These are phyloP conservation scores for Drosophila punjabiensis DNA, from an alignment of 1,140 invertebrate genomes.

Conservation along the genomic window DNA sequence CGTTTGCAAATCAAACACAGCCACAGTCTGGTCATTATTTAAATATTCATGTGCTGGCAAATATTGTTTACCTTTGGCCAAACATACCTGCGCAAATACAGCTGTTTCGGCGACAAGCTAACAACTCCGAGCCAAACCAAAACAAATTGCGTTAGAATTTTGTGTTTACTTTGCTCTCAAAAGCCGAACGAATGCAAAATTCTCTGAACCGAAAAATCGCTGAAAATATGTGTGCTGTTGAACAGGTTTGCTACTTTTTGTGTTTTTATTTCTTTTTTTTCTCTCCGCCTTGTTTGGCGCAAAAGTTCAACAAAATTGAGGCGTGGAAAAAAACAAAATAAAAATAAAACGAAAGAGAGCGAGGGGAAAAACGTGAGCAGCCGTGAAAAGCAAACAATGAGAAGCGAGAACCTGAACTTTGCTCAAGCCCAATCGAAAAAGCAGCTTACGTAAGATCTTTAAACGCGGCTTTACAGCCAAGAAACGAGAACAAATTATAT, in stretches of 20 bases:
- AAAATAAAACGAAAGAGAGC: slow-evolving; percentile 27
- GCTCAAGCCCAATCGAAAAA: slow-evolving; percentile 33
- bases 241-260: slow-evolving; percentile 65
- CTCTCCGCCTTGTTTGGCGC: slow-evolving; percentile 41
- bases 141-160: slow-evolving; percentile 56
- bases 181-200: slow-evolving; percentile 34
- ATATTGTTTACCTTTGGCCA: slow-evolving; percentile 43
- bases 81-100: slow-evolving; percentile 66
- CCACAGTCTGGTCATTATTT: slow-evolving; percentile 50
- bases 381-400: slow-evolving; percentile 55
- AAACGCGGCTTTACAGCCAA: slow-evolving; percentile 16
- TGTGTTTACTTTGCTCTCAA: slow-evolving; percentile 34
- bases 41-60: slow-evolving; percentile 20
- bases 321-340: slow-evolving; percentile 9
- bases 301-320: slow-evolving; percentile 71
- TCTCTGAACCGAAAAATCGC: slow-evolving; percentile 45
- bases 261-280: slow-evolving; percentile 17
- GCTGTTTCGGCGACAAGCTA: slow-evolving; percentile 56
- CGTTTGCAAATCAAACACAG: slow-evolving; percentile 59
- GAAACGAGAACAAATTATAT: slow-evolving; percentile 19
- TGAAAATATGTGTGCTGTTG: slow-evolving; percentile 53
- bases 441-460: slow-evolving; percentile 40
- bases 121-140: slow-evolving; percentile 21
- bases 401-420: slow-evolving; percentile 51
- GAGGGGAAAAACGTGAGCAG: slow-evolving; percentile 52